Evolutionary conservation across 2,888 invertebrate genomes (phyloP).

Genomic region (Meiosimyza platycephala): DNA sequence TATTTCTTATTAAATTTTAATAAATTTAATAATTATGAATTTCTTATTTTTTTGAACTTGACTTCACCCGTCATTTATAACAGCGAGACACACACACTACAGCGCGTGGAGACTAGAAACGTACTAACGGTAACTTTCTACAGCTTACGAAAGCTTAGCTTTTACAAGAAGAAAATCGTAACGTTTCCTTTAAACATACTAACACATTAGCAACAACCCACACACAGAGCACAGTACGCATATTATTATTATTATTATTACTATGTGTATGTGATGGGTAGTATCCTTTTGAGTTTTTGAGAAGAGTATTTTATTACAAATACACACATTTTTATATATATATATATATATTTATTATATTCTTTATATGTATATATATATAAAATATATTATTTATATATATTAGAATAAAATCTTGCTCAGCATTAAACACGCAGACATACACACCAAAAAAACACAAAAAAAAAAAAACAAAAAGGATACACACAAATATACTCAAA

Average conservation of each 20-base stretch:
- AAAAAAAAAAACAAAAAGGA: too few species aligned
- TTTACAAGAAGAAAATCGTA: slow-evolving; percentile 28
- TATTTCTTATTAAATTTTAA: not conserved
- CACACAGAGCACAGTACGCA: not conserved
- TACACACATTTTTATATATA: slow-evolving; percentile 23
- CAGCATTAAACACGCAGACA: slow-evolving; percentile 4
- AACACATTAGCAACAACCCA: slow-evolving; percentile 14
- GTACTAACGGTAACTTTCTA: slow-evolving; percentile 57
- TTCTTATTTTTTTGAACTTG: slow-evolving; percentile 22
- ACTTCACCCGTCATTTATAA: slow-evolving; percentile 28
- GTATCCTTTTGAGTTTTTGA: too few species aligned
- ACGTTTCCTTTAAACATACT: slow-evolving; percentile 30
- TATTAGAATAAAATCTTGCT: slow-evolving; percentile 36
- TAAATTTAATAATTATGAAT: slow-evolving; percentile 12
- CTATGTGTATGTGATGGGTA: too few species aligned
- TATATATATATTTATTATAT: slow-evolving; percentile 24
- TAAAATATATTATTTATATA: slow-evolving; percentile 35
- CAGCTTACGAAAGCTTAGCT: slow-evolving; percentile 47
- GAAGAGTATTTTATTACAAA: not conserved
- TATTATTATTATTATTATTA: too few species aligned
- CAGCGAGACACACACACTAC: slow-evolving; percentile 56
- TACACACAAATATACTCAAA: slow-evolving; percentile 19
- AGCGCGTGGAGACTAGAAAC: slow-evolving; percentile 61
- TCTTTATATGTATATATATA: slow-evolving; percentile 17
- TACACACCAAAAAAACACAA: not conserved